Percentiles rank a stretch among this genome's conserved stretches.
Evolutionary conservation across 2,797 vertebrate genomes (phyloP).

Genomic region (Amblyraja radiata): DNA sequence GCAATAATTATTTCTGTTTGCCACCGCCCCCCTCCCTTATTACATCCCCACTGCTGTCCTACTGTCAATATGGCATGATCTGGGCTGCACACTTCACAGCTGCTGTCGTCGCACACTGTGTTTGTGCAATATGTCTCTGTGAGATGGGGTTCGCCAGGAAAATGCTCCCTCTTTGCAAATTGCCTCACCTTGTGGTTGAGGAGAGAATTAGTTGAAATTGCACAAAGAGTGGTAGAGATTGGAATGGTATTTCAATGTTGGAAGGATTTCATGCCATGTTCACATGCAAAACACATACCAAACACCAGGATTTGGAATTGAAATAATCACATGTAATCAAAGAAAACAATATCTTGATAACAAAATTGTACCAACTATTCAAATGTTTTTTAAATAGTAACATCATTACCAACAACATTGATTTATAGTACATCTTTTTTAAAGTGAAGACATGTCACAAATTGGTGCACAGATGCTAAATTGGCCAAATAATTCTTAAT

Average conservation of each 20-base stretch:
- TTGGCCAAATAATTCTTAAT: neutral
- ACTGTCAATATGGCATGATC: conserved; percentile 35
- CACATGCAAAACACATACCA: neutral
- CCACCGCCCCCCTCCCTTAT: conserved; percentile 18
- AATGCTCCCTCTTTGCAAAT: neutral
- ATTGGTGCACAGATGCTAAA: neutral
- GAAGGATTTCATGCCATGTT: neutral
- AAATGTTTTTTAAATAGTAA: conserved; percentile 62
- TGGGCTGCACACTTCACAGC: conserved; percentile 33
- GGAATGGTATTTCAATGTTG: neutral
- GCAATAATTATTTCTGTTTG: conserved; percentile 34
- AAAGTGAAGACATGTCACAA: neutral
- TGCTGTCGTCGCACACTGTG: conserved; percentile 32
- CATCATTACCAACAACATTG: neutral
- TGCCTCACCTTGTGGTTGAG: conserved; percentile 23
- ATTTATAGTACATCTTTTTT: neutral
- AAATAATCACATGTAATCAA: neutral
- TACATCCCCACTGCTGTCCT: conserved; percentile 16
- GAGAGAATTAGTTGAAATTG: neutral
- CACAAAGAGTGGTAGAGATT: neutral
- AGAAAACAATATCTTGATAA: neutral
- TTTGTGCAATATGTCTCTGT: neutral
- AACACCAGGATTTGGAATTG: neutral
- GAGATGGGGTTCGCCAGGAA: conserved; percentile 16
- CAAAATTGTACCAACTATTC: neutral